Conservation (phyloP, 1,140 invertebrate genomes). For the Arctopsyche grandis region DNA sequence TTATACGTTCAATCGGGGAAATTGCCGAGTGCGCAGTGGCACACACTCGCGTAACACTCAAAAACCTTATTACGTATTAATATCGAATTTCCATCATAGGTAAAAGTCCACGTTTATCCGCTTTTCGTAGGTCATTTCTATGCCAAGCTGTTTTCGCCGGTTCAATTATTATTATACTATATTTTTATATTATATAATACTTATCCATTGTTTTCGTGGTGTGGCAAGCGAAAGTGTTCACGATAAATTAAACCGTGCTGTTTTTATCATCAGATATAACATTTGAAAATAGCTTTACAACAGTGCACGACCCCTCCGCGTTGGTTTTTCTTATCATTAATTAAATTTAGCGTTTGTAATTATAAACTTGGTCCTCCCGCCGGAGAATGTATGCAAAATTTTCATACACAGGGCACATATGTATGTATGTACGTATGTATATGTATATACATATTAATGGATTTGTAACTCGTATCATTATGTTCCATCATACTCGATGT, state of each 20-base stretch:
- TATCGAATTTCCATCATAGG: no score
- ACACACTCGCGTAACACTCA: no score
- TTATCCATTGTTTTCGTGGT: not conserved
- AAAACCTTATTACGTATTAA: no score
- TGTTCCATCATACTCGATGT: no score
- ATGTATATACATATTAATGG: not conserved
- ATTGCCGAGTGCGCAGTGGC: not conserved
- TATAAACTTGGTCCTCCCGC: conserved; percentile 28
- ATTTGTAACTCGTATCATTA: no score
- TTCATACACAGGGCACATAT: not conserved
- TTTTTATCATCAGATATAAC: conserved; percentile 43
- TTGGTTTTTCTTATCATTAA: conserved; percentile 38
- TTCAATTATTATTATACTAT: no score
- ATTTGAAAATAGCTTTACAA: conserved; percentile 46
- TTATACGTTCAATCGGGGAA: conserved; percentile 12
- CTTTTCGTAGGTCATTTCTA: no score
- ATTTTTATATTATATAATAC: no score
- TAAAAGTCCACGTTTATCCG: no score
- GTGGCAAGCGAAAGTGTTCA: not conserved
- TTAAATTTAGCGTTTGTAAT: conserved; percentile 44
- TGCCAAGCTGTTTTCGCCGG: no score
- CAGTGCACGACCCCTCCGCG: conserved; percentile 9
- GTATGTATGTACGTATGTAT: not conserved
- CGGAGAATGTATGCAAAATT: not conserved
- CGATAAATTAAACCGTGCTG: conserved; percentile 18